Evolutionary conservation across 2,797 vertebrate genomes (phyloP), one percentile per base, ranked within the genome.

Genomic region (Saxicola maurus): DNA sequence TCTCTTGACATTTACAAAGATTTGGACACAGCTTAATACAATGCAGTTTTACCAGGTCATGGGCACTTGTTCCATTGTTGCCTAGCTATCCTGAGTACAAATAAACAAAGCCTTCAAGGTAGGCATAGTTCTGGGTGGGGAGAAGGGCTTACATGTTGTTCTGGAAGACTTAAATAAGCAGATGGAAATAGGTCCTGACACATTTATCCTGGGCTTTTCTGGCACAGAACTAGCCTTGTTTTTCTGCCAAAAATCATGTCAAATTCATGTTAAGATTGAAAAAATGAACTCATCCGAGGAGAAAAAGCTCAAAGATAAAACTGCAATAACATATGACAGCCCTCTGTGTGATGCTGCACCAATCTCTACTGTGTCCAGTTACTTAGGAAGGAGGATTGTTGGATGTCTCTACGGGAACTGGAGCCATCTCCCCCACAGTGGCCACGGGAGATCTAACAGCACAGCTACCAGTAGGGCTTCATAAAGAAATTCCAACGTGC

Each of bases 121-220:
- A 91, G 86, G 71, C 66, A 75, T 61, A n/a, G 59, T 8, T 93
- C 59, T 78, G 59, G 30, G 15, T 35, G 45, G 33, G 59, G 52
- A 67, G 59, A 84, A 90, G 40, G 37, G 60, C 83, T 78, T 59
- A 59, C 69, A 45, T 9, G 7, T 55, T 83, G 8, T 52, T 88
- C 88, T 91, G 86, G 60, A 84, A 65, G 56, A 75, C 38, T 94
- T 83, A 82, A 87, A 72, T 78, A 87, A 77, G 77, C 31, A 91
- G 86, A 92, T 86, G 56, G 82, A 90, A 91, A 90, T 92, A 90
- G 74, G 64, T 84, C 86, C 83, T 91, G 88, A 86, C 86, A 94
- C 83, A 76, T 78, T 69, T 81, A 81, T 69, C 77, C 33, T 59
- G 10, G 59, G 45, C 60, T 82, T 21, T 62, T 75, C 60, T 93